These are phyloP conservation scores for Otolemur crassicaudatus DNA, from an alignment of 2,797 vertebrate species.

Conservation along the genomic window DNA sequence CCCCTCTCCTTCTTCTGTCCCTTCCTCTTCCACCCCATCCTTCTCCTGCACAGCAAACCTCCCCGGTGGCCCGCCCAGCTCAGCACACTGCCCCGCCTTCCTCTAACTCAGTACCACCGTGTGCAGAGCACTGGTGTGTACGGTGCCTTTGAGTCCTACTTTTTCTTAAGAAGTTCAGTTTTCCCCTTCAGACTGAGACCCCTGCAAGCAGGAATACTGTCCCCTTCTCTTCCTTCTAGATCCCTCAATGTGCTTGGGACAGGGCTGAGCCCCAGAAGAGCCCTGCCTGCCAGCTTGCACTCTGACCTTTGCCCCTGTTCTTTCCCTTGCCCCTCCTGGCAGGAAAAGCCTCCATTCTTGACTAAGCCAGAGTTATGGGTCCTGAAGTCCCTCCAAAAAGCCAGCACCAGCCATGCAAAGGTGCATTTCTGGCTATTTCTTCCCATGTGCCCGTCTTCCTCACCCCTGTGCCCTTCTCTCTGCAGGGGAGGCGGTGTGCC, in stretches of 20 bases:
- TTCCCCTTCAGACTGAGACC: not conserved
- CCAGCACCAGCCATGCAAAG: not conserved
- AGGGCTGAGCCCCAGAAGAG: not conserved
- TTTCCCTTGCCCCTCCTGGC: not conserved
- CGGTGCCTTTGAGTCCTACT: not conserved
- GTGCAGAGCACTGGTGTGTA: fast-evolving
- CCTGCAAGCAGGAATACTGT: not conserved
- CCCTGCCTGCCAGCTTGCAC: too few species aligned
- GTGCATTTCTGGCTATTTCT: not conserved
- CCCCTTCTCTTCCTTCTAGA: not conserved
- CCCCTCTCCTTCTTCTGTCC: not conserved
- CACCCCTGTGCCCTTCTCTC: not conserved
- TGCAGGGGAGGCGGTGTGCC: not conserved
- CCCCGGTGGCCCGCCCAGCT: not conserved
- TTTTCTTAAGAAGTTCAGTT: not conserved
- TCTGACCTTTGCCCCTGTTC: not conserved
- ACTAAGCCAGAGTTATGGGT: not conserved
- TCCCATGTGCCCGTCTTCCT: fast-evolving
- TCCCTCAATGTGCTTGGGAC: not conserved
- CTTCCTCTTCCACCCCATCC: too few species aligned
- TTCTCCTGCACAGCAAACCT: not conserved
- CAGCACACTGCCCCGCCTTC: fast-evolving
- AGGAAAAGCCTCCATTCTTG: not conserved
- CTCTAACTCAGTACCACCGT: not conserved
- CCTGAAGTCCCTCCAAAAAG: not conserved